Base-by-base conservation (phyloP, 2,797 vertebrate species). In the Poecilia gillii region DNA sequence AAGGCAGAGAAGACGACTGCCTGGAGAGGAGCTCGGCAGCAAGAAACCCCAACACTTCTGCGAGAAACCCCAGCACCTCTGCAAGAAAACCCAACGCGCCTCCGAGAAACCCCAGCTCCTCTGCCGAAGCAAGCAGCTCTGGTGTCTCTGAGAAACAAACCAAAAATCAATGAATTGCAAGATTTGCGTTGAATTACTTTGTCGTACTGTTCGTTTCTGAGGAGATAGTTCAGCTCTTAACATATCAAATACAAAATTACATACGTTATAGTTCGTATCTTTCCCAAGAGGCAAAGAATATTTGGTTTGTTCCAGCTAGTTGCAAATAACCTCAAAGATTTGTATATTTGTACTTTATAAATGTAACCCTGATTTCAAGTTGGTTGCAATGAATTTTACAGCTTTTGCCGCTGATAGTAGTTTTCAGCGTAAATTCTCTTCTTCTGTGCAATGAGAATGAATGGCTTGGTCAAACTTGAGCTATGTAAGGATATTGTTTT, bases 1-100 rank as follows among this genome's bases (percentile, higher is more conserved):
- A 88, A 89, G 82, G 80, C 85, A 79, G 85, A 82, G 80, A 90
- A n/a, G 81, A 85, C 47, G 82, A 20, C 85, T 75, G 73, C 79
- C 78, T 85, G 81, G 77, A 85, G 79, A 84, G 75, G 73, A 0
- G 72, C 74, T 77, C 76, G n/a, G 81, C 75, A 41, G 70, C 55
- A 46, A 76, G 43, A 77, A 79, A 74, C 18, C 84, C 70, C 78
- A 59, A 31, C 57, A 55, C 23, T 0, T 76, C 85, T 28, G 2
- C 23, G 46, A 47, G 46, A 49, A 53, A 53, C 18, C 49, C 49
- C 49, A 51, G 2, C 0, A 6, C 18, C 5, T 20, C 47, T 49
- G 47, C 16, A 4, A 49, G 6, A 49, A 49, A 49, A 0, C 0
- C 20, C 49, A 51, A 8, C 49, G 8, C 0, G 2, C 23, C 49